Evolutionary conservation across 2,797 vertebrate genomes (phyloP), one percentile per base, ranked within the genome.

Genomic region (Chrysocyon brachyurus): DNA sequence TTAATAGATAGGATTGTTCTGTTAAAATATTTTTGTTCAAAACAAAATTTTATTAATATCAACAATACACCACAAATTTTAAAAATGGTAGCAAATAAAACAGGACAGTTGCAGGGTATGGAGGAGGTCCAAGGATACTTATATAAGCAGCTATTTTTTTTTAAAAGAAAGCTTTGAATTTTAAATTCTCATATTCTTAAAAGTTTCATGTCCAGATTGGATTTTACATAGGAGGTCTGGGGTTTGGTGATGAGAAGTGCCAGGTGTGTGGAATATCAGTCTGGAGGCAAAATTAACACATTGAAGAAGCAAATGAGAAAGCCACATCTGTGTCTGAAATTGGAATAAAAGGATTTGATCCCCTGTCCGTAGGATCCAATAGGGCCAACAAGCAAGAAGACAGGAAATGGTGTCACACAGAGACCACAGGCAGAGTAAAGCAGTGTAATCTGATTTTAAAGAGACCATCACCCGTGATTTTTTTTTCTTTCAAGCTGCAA

Each of bases 241-340:
- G 63, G 12, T 28, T 87, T 57, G 6, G 3, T 4, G 7, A n/a
- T 12, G 57, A 72, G 36, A 87, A 14, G 75, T 33, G 15, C 46
- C 46, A 61, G 72, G 79, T 90, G 72, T 61, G n/a, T 21, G 49
- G 11, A 17, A 36, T 59, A 16, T 26, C n/a, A 33, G 40, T 79
- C 21, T 52, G 49, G 54, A 70, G 31, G 64, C 46, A 64, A 68
- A 72, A 64, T 36, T 36, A 72, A 52, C 8, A 82, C 26, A 46
- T 0, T n/a, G 28, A 82, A 66, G 36, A 33, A 91, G 57, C 26
- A 88, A 88, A 93, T 64, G 70, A 36, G 26, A 73, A 12, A 54
- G 78, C 36, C 46, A 72, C 77, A 91, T 73, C 91, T 91, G 91
- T 64, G 68, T 49, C 68, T 40, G 49, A 94, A 66, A 87, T 57